Evolutionary conservation across 2,113 vertebrate species (phyloP).

Genomic region (Onychorhynchus coronatus): DNA sequence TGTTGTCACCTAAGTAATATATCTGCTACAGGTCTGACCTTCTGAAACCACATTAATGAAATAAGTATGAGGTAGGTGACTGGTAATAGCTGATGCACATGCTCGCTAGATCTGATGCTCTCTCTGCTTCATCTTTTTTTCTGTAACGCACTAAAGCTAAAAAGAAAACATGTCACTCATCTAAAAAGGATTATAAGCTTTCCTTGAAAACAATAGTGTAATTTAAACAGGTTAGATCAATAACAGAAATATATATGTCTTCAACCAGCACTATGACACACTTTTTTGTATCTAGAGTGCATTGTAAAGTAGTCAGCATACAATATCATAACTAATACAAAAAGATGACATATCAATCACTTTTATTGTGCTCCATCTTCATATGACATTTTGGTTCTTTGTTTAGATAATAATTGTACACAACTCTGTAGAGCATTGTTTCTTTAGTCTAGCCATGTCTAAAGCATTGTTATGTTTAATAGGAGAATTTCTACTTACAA

Average conservation of each 20-base stretch:
- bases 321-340: not conserved
- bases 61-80: conserved; percentile 2
- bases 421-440: not conserved
- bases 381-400: conserved; percentile 7
- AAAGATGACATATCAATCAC: conserved; percentile 11
- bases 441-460: not conserved
- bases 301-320: not conserved
- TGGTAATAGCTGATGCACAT: not conserved
- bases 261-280: not conserved
- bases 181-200: conserved; percentile 2
- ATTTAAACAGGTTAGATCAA: conserved; percentile 27
- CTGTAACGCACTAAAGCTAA: not conserved
- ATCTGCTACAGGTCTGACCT: conserved; percentile 37
- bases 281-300: not conserved
- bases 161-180: conserved; percentile 38
- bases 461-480: not conserved
- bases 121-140: conserved; percentile 10
- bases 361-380: not conserved
- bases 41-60: conserved; percentile 37
- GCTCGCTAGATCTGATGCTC: not conserved
- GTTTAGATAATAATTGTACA: conserved; percentile 1
- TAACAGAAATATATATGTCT: not conserved
- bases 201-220: not conserved
- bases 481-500: not conserved
- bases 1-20: conserved; percentile 1